Conservation (phyloP, 2,888 invertebrate species). For the Plagodis pulveraria region DNA sequence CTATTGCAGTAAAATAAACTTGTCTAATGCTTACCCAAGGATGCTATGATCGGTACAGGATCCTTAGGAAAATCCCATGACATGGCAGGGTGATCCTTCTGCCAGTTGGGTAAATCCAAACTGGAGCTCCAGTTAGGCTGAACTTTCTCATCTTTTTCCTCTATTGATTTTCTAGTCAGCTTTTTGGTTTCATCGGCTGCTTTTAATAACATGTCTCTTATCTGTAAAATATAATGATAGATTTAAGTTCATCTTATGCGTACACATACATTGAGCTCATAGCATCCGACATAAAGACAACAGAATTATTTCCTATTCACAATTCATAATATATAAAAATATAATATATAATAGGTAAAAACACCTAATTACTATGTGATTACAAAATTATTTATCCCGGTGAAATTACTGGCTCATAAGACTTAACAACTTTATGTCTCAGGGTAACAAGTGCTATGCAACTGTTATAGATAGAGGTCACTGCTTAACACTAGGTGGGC, state of each 20-base stretch:
- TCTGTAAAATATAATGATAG: slow-evolving; percentile 54
- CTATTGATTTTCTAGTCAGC: slow-evolving; percentile 77
- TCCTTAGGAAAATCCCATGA: slow-evolving; percentile 83
- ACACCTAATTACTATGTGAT: too few relatives aligned
- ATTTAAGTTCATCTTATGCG: neutral
- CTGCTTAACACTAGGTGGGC: too few relatives aligned
- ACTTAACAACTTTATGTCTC: too few relatives aligned
- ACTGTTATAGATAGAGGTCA: too few relatives aligned
- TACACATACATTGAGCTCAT: too few relatives aligned
- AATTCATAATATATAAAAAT: too few relatives aligned
- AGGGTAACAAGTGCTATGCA: too few relatives aligned
- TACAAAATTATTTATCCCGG: too few relatives aligned
- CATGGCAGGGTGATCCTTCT: slow-evolving; percentile 76
- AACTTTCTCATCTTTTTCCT: slow-evolving; percentile 71
- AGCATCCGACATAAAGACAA: too few relatives aligned
- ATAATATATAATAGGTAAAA: too few relatives aligned
- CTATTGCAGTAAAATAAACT: neutral
- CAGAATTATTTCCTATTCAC: too few relatives aligned
- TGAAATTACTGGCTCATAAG: too few relatives aligned
- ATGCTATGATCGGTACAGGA: slow-evolving; percentile 62
- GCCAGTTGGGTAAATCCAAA: slow-evolving; percentile 76
- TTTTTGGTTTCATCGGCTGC: slow-evolving; percentile 82
- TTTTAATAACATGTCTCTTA: slow-evolving; percentile 78
- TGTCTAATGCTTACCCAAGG: slow-evolving; percentile 61
- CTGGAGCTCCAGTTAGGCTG: slow-evolving; percentile 74